Evolutionary conservation across 1,140 invertebrate genomes (phyloP).

Genomic region (Ylistrum balloti): DNA sequence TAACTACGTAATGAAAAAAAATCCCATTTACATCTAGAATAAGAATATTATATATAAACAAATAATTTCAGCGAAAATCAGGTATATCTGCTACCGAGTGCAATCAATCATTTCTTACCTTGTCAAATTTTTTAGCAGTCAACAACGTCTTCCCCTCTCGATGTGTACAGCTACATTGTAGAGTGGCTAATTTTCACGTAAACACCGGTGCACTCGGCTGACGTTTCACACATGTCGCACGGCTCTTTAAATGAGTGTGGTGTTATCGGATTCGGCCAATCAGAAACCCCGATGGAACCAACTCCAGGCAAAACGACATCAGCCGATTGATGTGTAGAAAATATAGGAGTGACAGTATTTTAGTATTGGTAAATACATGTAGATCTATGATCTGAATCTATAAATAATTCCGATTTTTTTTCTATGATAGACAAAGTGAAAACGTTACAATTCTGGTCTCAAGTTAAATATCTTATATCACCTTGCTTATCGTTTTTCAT

Average conservation of each 20-base stretch:
- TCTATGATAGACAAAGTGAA: too few relatives aligned
- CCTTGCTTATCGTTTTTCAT: too few relatives aligned
- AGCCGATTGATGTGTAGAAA: neutral
- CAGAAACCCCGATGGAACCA: neutral
- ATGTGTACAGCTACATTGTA: neutral
- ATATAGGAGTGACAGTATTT: neutral
- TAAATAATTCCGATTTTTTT: too few relatives aligned
- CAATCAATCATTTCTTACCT: neutral
- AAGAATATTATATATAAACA: too few relatives aligned
- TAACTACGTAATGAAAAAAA: too few relatives aligned
- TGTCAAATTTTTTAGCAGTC: neutral
- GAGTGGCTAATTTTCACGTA: neutral
- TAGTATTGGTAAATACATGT: too few relatives aligned
- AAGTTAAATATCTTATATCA: too few relatives aligned
- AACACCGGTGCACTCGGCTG: neutral
- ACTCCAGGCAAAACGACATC: slow-evolving; percentile 14
- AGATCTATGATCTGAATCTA: too few relatives aligned
- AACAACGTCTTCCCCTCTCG: neutral
- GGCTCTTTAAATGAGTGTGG: neutral
- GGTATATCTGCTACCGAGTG: too few relatives aligned
- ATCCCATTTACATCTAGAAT: too few relatives aligned
- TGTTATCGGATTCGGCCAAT: neutral
- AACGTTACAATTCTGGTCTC: too few relatives aligned
- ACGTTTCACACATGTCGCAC: neutral
- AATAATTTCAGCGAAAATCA: too few relatives aligned